Evolutionary conservation across 2,888 invertebrate genomes (phyloP).

Genomic region (Gasteruption jaculator): DNA sequence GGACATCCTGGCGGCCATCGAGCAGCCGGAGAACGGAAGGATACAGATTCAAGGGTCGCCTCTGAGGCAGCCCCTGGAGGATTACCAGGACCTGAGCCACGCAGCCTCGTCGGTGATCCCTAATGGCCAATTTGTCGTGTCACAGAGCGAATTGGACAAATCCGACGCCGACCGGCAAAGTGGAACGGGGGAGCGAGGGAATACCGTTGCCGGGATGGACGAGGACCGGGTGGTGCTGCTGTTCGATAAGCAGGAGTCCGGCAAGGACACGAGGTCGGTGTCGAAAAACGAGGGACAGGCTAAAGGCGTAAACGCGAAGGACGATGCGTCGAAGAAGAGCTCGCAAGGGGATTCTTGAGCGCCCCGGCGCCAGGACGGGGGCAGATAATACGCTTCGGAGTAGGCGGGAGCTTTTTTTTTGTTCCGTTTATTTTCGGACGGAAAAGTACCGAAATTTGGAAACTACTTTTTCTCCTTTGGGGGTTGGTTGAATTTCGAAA

Average conservation of each 20-base stretch:
- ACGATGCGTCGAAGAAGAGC: too few relatives aligned
- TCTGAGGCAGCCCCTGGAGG: conserved; percentile 30
- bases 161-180: too few relatives aligned
- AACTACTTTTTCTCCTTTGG: too few relatives aligned
- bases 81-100: conserved; percentile 30
- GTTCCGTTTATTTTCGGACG: too few relatives aligned
- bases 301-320: conserved; percentile 2
- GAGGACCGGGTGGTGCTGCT: conserved; percentile 40
- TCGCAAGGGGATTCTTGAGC: too few relatives aligned
- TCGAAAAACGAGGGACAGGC: conserved; percentile 20
- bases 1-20: conserved; percentile 77
- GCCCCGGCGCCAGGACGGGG: too few relatives aligned
- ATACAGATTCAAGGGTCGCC: conserved; percentile 34
- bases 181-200: conserved; percentile 18
- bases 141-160: too few relatives aligned
- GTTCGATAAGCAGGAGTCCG: conserved; percentile 33
- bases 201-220: conserved; percentile 11
- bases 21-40: conserved; percentile 57
- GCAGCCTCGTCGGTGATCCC: conserved; percentile 16
- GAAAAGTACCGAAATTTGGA: too few relatives aligned
- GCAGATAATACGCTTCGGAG: too few relatives aligned
- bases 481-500: too few relatives aligned
- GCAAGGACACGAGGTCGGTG: conserved; percentile 33
- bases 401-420: too few relatives aligned
- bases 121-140: conserved; percentile 6